These are phyloP conservation scores for Linepithema humile DNA, from an alignment of 1,140 invertebrate species.

Conservation along the genomic window DNA sequence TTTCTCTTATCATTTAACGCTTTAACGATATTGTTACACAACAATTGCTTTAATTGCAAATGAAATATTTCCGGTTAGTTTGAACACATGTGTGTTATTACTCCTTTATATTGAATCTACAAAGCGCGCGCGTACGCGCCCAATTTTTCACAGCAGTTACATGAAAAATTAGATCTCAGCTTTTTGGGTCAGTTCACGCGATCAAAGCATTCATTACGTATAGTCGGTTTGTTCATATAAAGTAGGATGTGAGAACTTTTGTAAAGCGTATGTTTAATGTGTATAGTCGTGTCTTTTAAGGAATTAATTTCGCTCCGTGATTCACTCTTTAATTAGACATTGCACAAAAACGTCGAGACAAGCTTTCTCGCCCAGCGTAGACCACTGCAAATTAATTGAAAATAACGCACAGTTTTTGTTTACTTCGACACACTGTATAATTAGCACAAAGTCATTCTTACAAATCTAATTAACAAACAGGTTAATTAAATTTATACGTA, in stretches of 20 bases:
- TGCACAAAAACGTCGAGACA: background rate
- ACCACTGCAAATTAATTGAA: constrained; percentile 21
- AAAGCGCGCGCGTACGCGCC: background rate
- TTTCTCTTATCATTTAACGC: no score
- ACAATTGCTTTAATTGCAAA: no score
- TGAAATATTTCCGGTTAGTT: background rate
- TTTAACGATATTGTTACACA: no score
- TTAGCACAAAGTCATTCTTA: constrained; percentile 21
- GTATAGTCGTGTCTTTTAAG: background rate
- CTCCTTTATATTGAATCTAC: background rate
- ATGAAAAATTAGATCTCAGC: background rate
- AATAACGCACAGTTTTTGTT: constrained; percentile 6
- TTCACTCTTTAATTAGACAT: constrained; percentile 24
- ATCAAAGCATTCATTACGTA: background rate
- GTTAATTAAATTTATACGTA: constrained; percentile 28
- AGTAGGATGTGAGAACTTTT: background rate
- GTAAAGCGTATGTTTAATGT: background rate
- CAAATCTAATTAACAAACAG: constrained; percentile 28
- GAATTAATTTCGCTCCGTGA: constrained; percentile 5
- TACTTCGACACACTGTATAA: background rate
- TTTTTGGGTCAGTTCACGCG: background rate
- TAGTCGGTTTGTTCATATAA: background rate
- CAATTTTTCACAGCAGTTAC: background rate
- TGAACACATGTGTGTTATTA: background rate
- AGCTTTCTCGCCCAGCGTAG: background rate